Evolutionary conservation across 2,888 invertebrate species (phyloP), one percentile per base, ranked within the genome.

Genomic region (Panzeria rudis): DNA sequence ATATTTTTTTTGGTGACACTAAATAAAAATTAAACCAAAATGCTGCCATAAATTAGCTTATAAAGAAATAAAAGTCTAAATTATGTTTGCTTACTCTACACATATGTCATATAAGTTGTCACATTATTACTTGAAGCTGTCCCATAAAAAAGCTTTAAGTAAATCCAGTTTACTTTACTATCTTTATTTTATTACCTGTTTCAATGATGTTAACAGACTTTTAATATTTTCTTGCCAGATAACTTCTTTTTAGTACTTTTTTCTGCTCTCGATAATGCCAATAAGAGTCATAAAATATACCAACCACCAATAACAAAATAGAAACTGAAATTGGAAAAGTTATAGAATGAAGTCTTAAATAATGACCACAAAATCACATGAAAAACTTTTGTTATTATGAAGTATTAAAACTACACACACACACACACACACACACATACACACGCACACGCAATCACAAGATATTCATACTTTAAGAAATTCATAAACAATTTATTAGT

Each of bases 251-350:
- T 11, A 3, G 11, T 35, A 20, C 2, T 29, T 29, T 29, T 0
- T 62, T 62, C 15, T 38, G 11, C 11, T 25, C 9, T 2, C 1
- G 11, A 41, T 29, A 25, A 52, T 38, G 0, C 23, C 23, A 23
- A 41, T 56, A 29, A 71, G 15, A 72, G 29, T 13, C 38, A 44
- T 64, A 32, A 54, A 62, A 44, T 44, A 23, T 17, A 52, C 20
- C 8, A 29, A 29, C n/a, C 9, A 25, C 15, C 29, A 41, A 32
- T 8, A 66, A 66, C 56, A 32, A 64, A 25, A 75, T 29, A 25
- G 41, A 61, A 69, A 11, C 44, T 69, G 38, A 78, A 78, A 78
- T 69, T 78, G 68, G 69, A 78, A 78, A 78, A 78, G 69, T 78
- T 69, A 15, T 38, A 41, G 52, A 61, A 52, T 41, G 44, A 61